A percentile compares a stretch with the other conserved stretches of the same genome.
Conservation (phyloP, 2,113 vertebrate genomes). For the Osmerus mordax region DNA sequence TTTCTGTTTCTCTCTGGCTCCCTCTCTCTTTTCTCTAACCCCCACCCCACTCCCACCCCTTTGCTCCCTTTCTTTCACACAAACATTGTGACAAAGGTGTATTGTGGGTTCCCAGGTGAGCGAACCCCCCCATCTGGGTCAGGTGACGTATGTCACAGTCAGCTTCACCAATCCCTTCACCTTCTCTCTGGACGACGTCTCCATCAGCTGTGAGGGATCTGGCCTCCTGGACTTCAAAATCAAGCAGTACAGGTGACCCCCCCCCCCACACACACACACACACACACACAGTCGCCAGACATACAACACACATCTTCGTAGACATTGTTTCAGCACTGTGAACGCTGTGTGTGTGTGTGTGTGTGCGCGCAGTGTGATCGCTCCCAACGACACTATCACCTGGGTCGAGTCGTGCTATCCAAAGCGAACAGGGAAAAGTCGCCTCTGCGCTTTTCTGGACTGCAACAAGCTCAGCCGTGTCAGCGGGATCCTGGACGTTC, state of each 20-base stretch:
- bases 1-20: background rate
- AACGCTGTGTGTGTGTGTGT: background rate
- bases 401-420: constrained; percentile 73
- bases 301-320: background rate
- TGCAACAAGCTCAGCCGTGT: constrained; percentile 26
- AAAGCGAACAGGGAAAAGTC: constrained; percentile 55
- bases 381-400: constrained; percentile 44
- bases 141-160: constrained; percentile 49
- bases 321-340: background rate
- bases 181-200: constrained; percentile 63
- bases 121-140: background rate
- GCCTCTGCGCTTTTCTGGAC: constrained; percentile 76
- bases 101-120: background rate
- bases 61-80: background rate
- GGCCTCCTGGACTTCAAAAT: constrained; percentile 57
- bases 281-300: constrained; percentile 23
- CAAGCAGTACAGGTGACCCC: constrained; percentile 72
- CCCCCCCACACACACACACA: constrained; percentile 3
- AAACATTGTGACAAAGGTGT: background rate
- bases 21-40: background rate
- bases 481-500: too few species aligned
- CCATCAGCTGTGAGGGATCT: constrained; percentile 71
- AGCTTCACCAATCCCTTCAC: constrained; percentile 78
- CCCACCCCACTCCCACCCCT: background rate
- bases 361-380: constrained; percentile 19